Evolutionary conservation across 2,113 vertebrate species (phyloP), one percentile per base, ranked within the genome.

Genomic region (Phainopepla nitens): DNA sequence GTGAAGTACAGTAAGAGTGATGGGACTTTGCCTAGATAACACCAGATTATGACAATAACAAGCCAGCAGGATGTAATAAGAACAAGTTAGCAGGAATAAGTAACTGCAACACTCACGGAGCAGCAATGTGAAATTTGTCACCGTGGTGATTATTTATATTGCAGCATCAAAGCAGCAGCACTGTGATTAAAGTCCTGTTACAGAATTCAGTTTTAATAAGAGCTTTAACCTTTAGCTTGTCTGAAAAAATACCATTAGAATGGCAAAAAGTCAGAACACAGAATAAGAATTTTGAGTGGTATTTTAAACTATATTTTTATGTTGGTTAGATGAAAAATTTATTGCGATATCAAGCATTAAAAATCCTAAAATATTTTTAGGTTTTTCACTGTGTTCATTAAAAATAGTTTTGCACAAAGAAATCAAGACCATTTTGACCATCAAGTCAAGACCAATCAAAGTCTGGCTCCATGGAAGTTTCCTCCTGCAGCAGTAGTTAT

Each of bases 201-300:
- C 5, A 15, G 68, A 83, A 93, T 49, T 61, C 25, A 53, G 27
- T 69, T 92, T 83, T 94, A 80, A 77, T 61, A 87, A 54, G 44
- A 86, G 44, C 6, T 95, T 86, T 89, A 95, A 89, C 83, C 54
- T 94, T 94, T 91, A 77, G 36, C 25, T 65, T 36, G n/a, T 89
- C 91, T 29, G n/a, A 7, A 44, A 84, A 78, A 84, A n/a, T 9
- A 11, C 23, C 50, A 49, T 8, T 17, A 41, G 76, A 95, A 77
- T 64, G 42, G 50, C 47, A 94, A 73, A 80, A 81, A 66, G 45
- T 66, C 62, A 92, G 64, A 80, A 53, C 6, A 42, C 0, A 17
- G 24, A 60, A 35, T 28, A 22, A 39, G 42, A 76, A 66, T 28
- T 78, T 50, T n/a, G 45, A 80, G 47, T 41, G 77, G 24, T 35